These are phyloP conservation scores for Muntiacus reevesi DNA, from an alignment of 2,113 vertebrate species.

Conservation along the genomic window DNA sequence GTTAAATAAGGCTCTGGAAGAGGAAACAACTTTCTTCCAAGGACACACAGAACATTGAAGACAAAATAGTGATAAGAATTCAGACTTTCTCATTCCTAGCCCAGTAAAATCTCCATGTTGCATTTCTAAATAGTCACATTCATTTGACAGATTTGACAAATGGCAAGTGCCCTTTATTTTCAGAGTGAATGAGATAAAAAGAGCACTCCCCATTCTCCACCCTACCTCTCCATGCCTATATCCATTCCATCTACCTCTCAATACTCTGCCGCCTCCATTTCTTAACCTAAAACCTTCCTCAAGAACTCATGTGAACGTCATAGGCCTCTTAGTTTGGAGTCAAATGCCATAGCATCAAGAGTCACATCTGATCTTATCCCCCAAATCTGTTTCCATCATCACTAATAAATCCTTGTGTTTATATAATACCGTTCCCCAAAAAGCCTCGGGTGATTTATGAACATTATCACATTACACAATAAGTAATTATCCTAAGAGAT, in stretches of 20 bases:
- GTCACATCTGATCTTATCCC: neutral
- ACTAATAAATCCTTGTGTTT: neutral
- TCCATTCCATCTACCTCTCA: neutral
- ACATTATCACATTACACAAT: constrained; percentile 27
- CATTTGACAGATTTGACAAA: neutral
- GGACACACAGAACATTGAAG: neutral
- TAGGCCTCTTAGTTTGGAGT: neutral
- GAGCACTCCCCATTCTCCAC: neutral
- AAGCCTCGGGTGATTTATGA: neutral
- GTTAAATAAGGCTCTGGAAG: neutral
- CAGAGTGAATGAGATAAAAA: neutral
- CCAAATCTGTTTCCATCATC: neutral
- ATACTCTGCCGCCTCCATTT: neutral
- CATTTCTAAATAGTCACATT: neutral
- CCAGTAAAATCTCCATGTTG: neutral
- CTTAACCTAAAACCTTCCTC: neutral
- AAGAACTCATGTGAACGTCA: neutral
- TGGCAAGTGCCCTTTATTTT: neutral
- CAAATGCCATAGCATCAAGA: neutral
- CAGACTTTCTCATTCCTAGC: neutral
- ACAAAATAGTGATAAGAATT: neutral
- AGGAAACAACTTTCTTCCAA: neutral
- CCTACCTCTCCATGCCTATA: neutral
- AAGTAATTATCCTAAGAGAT: constrained; percentile 50
- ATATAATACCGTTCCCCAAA: neutral